Conservation (phyloP, 2,113 vertebrate genomes). For the Triplophysa rosa region DNA sequence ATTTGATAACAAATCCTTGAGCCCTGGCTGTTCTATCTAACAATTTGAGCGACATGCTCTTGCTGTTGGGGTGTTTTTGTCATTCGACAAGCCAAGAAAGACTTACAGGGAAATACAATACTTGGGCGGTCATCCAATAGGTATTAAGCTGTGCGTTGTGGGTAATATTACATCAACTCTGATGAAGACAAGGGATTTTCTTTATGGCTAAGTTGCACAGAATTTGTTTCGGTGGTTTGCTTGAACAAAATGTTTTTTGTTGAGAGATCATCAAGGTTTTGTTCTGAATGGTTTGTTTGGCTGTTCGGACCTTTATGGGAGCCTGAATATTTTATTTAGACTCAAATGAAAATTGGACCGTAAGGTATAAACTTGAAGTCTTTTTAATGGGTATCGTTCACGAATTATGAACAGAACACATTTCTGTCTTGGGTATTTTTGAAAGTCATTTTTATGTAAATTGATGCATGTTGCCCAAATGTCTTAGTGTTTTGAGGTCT, state of each 20-base stretch:
- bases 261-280: background rate
- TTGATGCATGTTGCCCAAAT: no score
- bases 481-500: no score
- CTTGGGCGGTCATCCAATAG: background rate
- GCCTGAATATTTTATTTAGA: background rate
- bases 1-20: slow-evolving; percentile 24
- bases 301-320: background rate
- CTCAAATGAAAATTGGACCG: background rate
- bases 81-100: background rate
- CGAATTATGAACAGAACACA: no score
- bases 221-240: no score
- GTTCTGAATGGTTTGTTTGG: background rate
- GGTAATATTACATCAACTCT: background rate
- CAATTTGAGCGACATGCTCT: slow-evolving; percentile 22
- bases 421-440: no score
- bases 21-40: slow-evolving; percentile 38
- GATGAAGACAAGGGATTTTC: background rate
- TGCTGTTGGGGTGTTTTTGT: slow-evolving; percentile 12
- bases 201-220: no score
- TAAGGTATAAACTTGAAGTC: background rate
- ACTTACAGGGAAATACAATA: background rate
- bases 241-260: background rate
- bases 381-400: no score
- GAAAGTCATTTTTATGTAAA: no score
- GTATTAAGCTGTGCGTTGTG: slow-evolving; percentile 1